These are phyloP conservation scores for Dasyurus viverrinus DNA, from an alignment of 2,113 vertebrate species.

Conservation along the genomic window DNA sequence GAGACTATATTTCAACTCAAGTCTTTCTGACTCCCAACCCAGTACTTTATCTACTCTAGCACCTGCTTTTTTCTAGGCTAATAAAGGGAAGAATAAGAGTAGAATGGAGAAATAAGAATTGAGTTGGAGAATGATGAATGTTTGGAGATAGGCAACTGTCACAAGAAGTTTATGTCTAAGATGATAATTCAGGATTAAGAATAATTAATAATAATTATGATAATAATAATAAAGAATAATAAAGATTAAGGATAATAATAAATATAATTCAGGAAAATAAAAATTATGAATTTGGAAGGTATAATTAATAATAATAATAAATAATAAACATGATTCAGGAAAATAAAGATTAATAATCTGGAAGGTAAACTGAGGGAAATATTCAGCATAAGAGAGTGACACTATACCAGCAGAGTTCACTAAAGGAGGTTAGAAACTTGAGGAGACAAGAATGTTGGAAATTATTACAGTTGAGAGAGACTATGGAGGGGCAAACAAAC, in stretches of 20 bases:
- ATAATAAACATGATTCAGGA: too few species aligned
- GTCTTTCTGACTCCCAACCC: neutral
- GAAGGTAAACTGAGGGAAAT: neutral
- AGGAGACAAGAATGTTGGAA: neutral
- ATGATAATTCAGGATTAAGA: neutral
- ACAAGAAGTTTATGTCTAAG: neutral
- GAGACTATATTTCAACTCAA: neutral
- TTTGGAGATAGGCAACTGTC: neutral
- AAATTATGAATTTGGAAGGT: neutral
- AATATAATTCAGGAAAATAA: neutral
- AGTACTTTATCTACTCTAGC: neutral
- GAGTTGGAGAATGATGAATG: neutral
- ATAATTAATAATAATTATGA: too few species aligned
- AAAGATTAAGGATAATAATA: too few species aligned
- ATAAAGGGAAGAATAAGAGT: neutral
- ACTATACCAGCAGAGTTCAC: neutral
- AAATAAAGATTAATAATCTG: neutral
- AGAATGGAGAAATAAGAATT: neutral
- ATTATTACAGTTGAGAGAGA: neutral
- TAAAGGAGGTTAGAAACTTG: neutral
- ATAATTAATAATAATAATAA: neutral
- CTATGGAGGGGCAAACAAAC: neutral
- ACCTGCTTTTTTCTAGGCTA: neutral
- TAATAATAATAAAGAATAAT: too few species aligned
- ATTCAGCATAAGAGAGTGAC: neutral